These are phyloP conservation scores for Willisornis vidua DNA, from an alignment of 2,113 vertebrate genomes.

Conservation along the genomic window DNA sequence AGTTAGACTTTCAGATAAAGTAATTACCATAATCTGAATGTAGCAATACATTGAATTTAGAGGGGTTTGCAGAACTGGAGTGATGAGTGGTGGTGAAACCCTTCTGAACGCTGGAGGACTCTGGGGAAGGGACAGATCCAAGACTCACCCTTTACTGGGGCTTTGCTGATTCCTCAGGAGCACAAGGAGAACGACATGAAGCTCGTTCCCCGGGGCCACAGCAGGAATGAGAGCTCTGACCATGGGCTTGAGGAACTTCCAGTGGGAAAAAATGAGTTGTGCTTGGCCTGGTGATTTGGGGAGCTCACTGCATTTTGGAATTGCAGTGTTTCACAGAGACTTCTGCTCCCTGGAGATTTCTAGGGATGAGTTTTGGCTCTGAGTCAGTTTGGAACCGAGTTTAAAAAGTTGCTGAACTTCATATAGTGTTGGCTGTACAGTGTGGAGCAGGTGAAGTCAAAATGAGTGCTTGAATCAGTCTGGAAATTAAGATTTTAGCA, in stretches of 20 bases:
- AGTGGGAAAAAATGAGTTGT: neutral
- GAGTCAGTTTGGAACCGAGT: neutral
- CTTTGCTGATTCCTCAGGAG: neutral
- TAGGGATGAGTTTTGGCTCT: neutral
- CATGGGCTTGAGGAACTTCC: neutral
- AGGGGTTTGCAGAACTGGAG: neutral
- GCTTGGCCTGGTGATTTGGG: neutral
- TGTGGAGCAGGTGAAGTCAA: neutral
- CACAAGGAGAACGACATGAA: accelerated
- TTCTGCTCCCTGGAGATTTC: neutral
- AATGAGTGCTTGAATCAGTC: neutral
- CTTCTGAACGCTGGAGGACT: neutral
- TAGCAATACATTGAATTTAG: neutral
- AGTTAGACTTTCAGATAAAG: neutral
- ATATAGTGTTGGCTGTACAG: neutral
- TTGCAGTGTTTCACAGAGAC: neutral
- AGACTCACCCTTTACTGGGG: neutral
- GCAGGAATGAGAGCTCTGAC: neutral
- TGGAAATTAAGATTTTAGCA: neutral
- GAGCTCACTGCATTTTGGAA: neutral
- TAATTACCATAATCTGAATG: neutral
- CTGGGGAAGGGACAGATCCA: neutral
- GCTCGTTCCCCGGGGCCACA: neutral
- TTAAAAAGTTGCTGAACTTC: neutral
- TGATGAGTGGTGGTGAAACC: neutral